These are phyloP conservation scores for Stegostoma tigrinum DNA, from an alignment of 2,113 vertebrate genomes.

Conservation along the genomic window DNA sequence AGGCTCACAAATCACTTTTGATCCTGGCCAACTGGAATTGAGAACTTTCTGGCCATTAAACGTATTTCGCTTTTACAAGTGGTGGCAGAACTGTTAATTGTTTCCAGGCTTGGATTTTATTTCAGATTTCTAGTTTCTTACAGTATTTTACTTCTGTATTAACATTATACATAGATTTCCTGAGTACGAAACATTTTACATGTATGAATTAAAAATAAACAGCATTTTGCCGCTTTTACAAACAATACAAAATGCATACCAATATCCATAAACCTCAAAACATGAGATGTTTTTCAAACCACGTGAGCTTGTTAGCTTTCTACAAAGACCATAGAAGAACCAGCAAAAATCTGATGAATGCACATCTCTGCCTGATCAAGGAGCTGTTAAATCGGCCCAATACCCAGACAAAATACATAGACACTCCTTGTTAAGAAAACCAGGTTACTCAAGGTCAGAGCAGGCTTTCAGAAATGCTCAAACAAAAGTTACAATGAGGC, in stretches of 20 bases:
- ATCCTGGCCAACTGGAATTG: not conserved
- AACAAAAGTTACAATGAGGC: not conserved
- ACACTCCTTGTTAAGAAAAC: not conserved
- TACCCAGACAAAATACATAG: not conserved
- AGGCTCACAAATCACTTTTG: not conserved
- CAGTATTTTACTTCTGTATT: not conserved
- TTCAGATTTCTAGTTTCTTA: not conserved
- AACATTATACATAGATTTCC: not conserved
- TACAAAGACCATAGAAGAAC: not conserved
- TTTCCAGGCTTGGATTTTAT: no score
- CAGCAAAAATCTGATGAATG: not conserved
- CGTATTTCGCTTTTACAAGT: not conserved
- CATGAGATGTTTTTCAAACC: not conserved
- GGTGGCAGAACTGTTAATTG: not conserved
- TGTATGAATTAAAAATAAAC: not conserved
- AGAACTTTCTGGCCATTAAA: not conserved
- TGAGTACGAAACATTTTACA: not conserved
- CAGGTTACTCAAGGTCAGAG: not conserved
- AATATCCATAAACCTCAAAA: not conserved
- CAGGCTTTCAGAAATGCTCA: not conserved
- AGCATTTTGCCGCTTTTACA: not conserved
- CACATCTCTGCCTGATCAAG: not conserved
- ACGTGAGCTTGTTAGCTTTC: not conserved
- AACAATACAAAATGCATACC: not conserved
- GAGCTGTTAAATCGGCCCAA: not conserved